Base-by-base conservation (phyloP, 2,797 vertebrate genomes). In the Heliangelus exortis region DNA sequence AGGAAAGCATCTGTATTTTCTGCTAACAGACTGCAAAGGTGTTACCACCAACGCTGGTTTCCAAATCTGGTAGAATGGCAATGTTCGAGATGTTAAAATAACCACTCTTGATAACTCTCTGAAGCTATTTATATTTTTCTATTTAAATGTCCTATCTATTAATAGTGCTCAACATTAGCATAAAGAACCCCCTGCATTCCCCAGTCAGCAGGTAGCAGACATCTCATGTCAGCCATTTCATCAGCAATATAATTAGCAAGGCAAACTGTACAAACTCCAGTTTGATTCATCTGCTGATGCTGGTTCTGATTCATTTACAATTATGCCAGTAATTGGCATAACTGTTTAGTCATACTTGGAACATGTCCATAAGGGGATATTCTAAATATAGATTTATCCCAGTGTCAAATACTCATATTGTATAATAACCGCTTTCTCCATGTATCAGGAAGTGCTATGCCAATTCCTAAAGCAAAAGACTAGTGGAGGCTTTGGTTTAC, bases 261-360 rank as follows among this genome's bases (percentile, higher is more conserved):
- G 23, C 66, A 95, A 90, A 57, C 55, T 82, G 16, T 72, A 83
- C 83, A 73, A 84, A 68, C 95, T 95, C 68, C 91, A 91, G 41
- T 71, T 96, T 80, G 53, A 92, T 95, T 96, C 55, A 67, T 87
- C 91, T 87, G 82, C 76, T 95, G 91, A 75, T 92, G 62, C 80
- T 89, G 89, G 74, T 95, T 96, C 83, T 67, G 83, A 93, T 93
- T 93, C 55, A 95, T 81, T 95, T 92, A 84, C 51, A 96, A 69
- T 88, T 85, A 86, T 84, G 69, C 43, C 66, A 93, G 89, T 89
- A 94, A 91, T 85, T 94, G 90, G 43, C 55, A 74, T 91, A 90
- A 95, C 84, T 96, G 75, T 93, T 84, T 54, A 96, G 73, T 91
- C 5, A 15, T 41, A 75, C 78, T 96, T 97, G 93, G 84, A 97